Base-by-base conservation (phyloP, 2,113 vertebrate species). In the Coregonus clupeaformis region DNA sequence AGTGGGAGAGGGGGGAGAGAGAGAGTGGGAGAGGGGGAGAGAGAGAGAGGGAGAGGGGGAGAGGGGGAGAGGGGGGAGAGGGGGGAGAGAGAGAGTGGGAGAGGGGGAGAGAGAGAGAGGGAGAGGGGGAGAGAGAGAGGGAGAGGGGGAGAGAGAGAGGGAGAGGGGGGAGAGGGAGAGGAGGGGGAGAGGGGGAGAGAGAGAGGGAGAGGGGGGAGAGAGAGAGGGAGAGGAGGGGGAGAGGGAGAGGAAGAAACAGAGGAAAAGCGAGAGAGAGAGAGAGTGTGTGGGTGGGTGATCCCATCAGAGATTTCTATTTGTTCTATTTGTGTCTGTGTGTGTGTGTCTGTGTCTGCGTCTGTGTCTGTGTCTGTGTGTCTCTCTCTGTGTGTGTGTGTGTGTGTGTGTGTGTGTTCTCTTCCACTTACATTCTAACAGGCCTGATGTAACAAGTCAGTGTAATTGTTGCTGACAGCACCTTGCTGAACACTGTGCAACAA, bases 391-490 rank as follows among this genome's bases (percentile, higher is more conserved):
- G 57, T 20, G 57, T 6, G 55, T 12, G 55, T 5, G 55, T 18
- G 55, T 18, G 55, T 1, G 57, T 22, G 59, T 52, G 0, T n/a
- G 20, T n/a, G 16, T 11, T 64, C 62, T 27, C 24, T 64, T 4
- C 71, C 72, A 70, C 47, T 60, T 3, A 47, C 32, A 49, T 16
- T 52, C 13, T 79, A 76, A 80, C 75, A 82, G 74, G 69, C 77
- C 80, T 78, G 84, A 77, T 13, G 72, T 74, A 57, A 60, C 70
- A 84, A 29, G 74, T 72, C 77, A 77, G 25, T 64, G 49, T 80
- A 82, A 84, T 80, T 71, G 36, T 68, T 76, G 72, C 71, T 84
- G 85, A 86, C 81, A 80, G 75, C 62, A 81, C 72, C 70, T 75
- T 82, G 74, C 13, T 45, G 42, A 45, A 47, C 45, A 47, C 45